These are phyloP conservation scores for Synanthedon myopaeformis DNA, from an alignment of 2,888 invertebrate genomes.

Conservation along the genomic window DNA sequence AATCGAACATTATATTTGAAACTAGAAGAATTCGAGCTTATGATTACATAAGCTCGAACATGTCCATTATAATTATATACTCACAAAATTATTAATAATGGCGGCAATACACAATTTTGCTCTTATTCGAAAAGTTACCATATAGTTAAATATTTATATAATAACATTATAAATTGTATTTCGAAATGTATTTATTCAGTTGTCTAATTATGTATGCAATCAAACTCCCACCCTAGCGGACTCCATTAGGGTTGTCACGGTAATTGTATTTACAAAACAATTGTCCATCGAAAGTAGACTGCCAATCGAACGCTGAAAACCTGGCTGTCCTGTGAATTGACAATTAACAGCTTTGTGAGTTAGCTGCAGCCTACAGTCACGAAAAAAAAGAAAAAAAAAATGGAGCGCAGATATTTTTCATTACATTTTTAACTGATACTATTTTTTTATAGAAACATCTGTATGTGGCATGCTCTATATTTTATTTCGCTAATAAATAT, in stretches of 20 bases:
- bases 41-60: no score
- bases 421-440: background rate
- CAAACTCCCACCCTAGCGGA: background rate
- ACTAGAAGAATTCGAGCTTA: no score
- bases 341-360: conserved; percentile 10
- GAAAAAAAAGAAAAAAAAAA: background rate
- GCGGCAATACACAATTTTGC: no score
- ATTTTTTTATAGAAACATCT: no score
- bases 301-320: conserved; percentile 5
- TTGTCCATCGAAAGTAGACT: conserved; percentile 2
- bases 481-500: no score
- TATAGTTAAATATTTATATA: background rate
- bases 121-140: no score
- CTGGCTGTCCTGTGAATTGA: conserved; percentile 12
- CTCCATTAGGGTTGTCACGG: background rate
- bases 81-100: no score
- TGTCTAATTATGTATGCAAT: background rate
- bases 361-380: conserved; percentile 1
- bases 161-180: background rate
- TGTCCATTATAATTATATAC: no score
- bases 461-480: no score
- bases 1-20: no score
- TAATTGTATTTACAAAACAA: conserved; percentile 7
- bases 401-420: background rate
- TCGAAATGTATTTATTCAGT: background rate